Percentiles rank a stretch among this genome's conserved stretches.
Evolutionary conservation across 2,888 invertebrate genomes (phyloP).

Genomic region (Trichogramma dendrolimi): DNA sequence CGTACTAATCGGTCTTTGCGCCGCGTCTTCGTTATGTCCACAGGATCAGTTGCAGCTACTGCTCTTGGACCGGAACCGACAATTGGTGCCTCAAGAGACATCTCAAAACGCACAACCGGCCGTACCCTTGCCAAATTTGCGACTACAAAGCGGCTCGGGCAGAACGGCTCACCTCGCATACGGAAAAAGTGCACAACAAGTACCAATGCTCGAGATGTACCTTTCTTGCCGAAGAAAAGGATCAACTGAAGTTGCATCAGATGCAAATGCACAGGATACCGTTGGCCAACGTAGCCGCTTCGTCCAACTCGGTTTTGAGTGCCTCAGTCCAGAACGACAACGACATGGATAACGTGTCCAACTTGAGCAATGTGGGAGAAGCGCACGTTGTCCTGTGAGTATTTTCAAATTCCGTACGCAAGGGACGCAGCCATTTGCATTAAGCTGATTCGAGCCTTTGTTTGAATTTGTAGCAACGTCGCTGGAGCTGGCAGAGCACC

Average conservation of each 20-base stretch:
- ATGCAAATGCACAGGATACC: slow-evolving; percentile 49
- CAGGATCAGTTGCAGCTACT: slow-evolving; percentile 81
- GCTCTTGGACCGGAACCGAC: slow-evolving; percentile 88
- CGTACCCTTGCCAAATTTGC: slow-evolving; percentile 84
- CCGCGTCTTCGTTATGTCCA: no score
- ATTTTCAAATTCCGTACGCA: background rate
- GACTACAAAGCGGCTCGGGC: slow-evolving; percentile 91
- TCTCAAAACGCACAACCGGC: slow-evolving; percentile 88
- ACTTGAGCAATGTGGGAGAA: no score
- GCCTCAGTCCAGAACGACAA: no score
- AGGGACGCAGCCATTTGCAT: background rate
- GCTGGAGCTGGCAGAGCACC: slow-evolving; percentile 47
- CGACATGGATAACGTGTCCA: no score
- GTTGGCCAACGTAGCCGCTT: slow-evolving; percentile 23
- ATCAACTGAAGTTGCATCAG: slow-evolving; percentile 74
- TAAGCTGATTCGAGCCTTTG: background rate
- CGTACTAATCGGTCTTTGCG: no score
- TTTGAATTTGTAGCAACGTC: slow-evolving; percentile 37
- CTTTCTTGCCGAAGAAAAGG: slow-evolving; percentile 79
- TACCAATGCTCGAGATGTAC: slow-evolving; percentile 84
- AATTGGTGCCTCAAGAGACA: slow-evolving; percentile 92
- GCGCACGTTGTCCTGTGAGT: no score
- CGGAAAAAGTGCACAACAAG: slow-evolving; percentile 87
- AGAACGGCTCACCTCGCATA: slow-evolving; percentile 84
- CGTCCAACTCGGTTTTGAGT: no score